Evolutionary conservation across 2,888 invertebrate species (phyloP), one percentile per base, ranked within the genome.

Genomic region (Dryomyza anilis): DNA sequence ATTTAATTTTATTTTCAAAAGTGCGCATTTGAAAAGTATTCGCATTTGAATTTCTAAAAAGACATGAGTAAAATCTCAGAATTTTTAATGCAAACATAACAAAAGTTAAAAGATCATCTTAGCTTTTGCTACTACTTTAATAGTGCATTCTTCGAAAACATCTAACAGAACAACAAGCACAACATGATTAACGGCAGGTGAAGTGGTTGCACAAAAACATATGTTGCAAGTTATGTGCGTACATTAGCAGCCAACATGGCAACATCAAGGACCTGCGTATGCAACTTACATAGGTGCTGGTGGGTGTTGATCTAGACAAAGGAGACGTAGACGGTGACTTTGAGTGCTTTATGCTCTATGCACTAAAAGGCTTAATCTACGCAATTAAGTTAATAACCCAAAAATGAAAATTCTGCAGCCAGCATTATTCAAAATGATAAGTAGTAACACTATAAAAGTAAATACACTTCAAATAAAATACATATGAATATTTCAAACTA

Each of bases 371-470:
- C 78, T 79, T 80, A 80, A 79, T 79, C 77, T 78, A 77, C 76
- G 79, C 79, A 80, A 80, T 80, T 80, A 78, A 76, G 76, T 77
- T 79, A 79, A 79, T 78, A 79, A 77, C 78, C 74, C 76, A 77
- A 73, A 74, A 76, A 77, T n/a, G n/a, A n/a, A 77, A 64, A n/a
- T n/a, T n/a, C 65, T 43, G 69, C 58, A 53, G 46, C 27, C 63
- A 57, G 58, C 61, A 67, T 67, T 64, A 67, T 64, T 67, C 64
- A 61, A 30, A 62, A 58, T 39, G 69, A 58, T 64, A 67, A 67
- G n/a, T n/a, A n/a, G n/a, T n/a, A n/a, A n/a, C n/a, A n/a, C 61
- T 64, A 55, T 56, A 46, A 56, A 25, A 33, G 46, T 30, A 19
- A 12, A 53, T 1, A 46, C 6, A 29, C 30, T 27, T 16, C 27